A percentile compares a stretch with the other conserved stretches of the same genome.
Evolutionary conservation across 1,140 invertebrate species (phyloP).

Genomic region (Drosophila leontia): DNA sequence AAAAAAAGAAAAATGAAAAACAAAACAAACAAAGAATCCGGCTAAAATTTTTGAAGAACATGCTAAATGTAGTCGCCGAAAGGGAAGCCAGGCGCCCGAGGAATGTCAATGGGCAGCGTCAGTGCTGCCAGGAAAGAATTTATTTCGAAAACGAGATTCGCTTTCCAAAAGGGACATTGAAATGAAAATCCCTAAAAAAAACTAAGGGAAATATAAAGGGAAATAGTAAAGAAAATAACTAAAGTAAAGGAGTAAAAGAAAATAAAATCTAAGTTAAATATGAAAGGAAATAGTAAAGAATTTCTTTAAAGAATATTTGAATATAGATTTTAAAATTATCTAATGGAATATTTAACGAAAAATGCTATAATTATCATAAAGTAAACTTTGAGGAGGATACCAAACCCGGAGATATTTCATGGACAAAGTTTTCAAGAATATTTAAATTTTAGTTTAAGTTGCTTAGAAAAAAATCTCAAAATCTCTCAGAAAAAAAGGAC

Average conservation of each 20-base stretch:
- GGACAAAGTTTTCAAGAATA: not conserved
- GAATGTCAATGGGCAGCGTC: slow-evolving; percentile 36
- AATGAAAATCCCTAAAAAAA: not conserved
- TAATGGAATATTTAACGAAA: not conserved
- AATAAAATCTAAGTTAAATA: not conserved
- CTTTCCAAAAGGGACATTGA: not conserved
- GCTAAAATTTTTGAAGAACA: slow-evolving; percentile 39
- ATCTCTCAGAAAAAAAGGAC: not conserved
- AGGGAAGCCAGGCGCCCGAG: slow-evolving; percentile 12
- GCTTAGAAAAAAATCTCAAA: not conserved
- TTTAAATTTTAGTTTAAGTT: not conserved
- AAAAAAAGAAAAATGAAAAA: slow-evolving; percentile 11
- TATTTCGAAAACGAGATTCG: not conserved
- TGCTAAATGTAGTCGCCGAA: slow-evolving; percentile 31
- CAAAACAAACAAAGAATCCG: slow-evolving; percentile 32
- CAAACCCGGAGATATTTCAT: no score
- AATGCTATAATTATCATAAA: no score
- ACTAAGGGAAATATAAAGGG: not conserved
- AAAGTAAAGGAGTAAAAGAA: not conserved
- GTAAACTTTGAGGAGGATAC: no score
- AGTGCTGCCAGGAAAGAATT: not conserved
- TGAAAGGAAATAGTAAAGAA: not conserved
- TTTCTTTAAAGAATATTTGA: not conserved
- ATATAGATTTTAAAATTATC: fast-evolving
- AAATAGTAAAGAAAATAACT: not conserved